Percentiles rank a stretch among this genome's conserved stretches.
phyloP scores from a whole-genome alignment of 2,888 invertebrate genomes.

The Synanthedon tipuliformis region DNA sequence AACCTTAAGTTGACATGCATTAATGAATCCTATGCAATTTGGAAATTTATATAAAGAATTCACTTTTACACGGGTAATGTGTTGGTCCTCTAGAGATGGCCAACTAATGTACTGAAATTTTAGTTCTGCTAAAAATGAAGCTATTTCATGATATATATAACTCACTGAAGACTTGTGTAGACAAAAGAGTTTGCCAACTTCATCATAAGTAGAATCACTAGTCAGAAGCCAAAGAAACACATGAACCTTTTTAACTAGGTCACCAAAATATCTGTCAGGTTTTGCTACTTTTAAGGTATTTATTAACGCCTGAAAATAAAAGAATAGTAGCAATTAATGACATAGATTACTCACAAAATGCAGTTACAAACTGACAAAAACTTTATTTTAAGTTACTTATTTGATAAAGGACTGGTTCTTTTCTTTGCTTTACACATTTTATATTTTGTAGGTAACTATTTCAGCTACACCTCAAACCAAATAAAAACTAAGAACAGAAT shows the following conservation, averaged over 20 bases:
- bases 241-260: constrained; percentile 54
- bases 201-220: constrained; percentile 45
- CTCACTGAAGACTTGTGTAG: constrained; percentile 51
- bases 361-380: too few species aligned
- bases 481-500: too few species aligned
- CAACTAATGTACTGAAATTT: constrained; percentile 46
- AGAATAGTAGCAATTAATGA: too few species aligned
- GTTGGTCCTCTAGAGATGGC: constrained; percentile 55
- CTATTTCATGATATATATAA: constrained; percentile 51
- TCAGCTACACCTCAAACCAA: neutral
- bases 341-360: neutral
- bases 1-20: constrained; percentile 47
- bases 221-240: constrained; percentile 49
- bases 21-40: constrained; percentile 59
- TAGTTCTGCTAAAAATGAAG: constrained; percentile 34
- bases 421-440: too few species aligned
- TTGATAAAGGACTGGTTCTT: neutral
- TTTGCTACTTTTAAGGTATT: constrained; percentile 30
- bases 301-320: constrained; percentile 40
- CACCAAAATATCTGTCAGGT: constrained; percentile 13
- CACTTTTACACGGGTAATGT: constrained; percentile 51
- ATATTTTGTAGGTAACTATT: neutral
- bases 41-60: constrained; percentile 52
- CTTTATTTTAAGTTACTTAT: neutral
- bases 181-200: constrained; percentile 44